These are phyloP conservation scores for Nomada lathburiana DNA, from an alignment of 2,888 invertebrate genomes.

Conservation along the genomic window DNA sequence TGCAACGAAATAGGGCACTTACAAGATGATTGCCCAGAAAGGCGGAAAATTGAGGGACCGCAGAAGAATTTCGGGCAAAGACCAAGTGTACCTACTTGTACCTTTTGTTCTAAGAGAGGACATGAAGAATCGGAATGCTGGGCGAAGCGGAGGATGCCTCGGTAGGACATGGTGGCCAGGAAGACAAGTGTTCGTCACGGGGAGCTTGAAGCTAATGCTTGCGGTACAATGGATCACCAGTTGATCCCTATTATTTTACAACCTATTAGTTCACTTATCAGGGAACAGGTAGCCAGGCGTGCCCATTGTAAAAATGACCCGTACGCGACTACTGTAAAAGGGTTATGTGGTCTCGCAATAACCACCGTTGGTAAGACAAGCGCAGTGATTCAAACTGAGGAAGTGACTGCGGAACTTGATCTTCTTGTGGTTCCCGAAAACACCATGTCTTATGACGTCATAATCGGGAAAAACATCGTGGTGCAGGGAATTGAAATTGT, in stretches of 20 bases:
- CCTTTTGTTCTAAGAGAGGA: conserved; percentile 18
- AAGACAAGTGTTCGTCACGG: neutral
- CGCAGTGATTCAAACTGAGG: conserved; percentile 13
- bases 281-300: neutral
- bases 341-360: neutral
- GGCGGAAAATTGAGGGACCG: neutral
- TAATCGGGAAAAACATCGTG: conserved; percentile 18
- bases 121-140: conserved; percentile 13
- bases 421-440: conserved; percentile 15
- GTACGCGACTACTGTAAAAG: conserved; percentile 2
- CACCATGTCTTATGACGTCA: conserved; percentile 10
- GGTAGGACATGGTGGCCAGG: neutral
- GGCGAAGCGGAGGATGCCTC: neutral
- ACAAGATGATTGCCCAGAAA: neutral
- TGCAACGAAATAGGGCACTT: conserved; percentile 9
- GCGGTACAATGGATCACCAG: neutral
- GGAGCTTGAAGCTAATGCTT: neutral
- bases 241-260: conserved; percentile 1
- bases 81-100: neutral
- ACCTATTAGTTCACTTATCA: conserved; percentile 8
- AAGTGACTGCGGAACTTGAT: conserved; percentile 19
- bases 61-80: neutral
- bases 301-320: conserved; percentile 19
- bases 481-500: neutral
- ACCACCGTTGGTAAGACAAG: conserved; percentile 5